Base-by-base conservation (phyloP, 1,140 invertebrate species). In the Anoplolepis gracilipes region DNA sequence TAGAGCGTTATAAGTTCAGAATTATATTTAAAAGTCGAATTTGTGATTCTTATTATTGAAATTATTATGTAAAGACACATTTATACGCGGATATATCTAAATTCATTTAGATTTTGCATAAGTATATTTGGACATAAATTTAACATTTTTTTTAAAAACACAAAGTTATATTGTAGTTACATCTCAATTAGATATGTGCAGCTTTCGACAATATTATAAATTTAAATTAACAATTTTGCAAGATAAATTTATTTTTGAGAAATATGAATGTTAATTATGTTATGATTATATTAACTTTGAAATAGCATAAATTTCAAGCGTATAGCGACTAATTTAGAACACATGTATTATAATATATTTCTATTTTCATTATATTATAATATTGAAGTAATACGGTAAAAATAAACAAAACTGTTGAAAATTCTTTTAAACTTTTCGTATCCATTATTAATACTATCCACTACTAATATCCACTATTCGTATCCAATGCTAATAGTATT, bases 101-200 rank as follows among this genome's bases (percentile, higher is more conserved):
- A 39, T 73, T 73, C 16, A 25, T 36, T 19, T 7, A 25, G 42
- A 79, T 81, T 81, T 81, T 10, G 11, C 30, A n/a, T n/a, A n/a
- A n/a, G 28, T 28, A 79, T 7, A 28, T 28, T 28, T 59, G 25
- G 16, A 39, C n/a, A 36, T n/a, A 19, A 36, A 39, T 39, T 55
- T 28, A 28, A 42, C 10, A 28, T 16, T 39, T 16, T 62, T 28
- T 39, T 2, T n/a, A n/a, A 28, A 42, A 42, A 19, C 22, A 61
- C 10, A 10, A 25, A 11, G 10, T 19, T 42, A 19, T 8, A n/a
- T n/a, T n/a, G n/a, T 13, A 28, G 22, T n/a, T 59, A 16, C 16
- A 49, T 62, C 6, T 42, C 2, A n/a, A 46, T 13, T 46, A 33
- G 16, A 64, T 22, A 2, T 30, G 36, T 39, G 25, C 25, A 13